Percentiles rank a stretch among this genome's conserved stretches.
Conservation (phyloP, 2,888 invertebrate genomes). For the Gasteruption jaculator region DNA sequence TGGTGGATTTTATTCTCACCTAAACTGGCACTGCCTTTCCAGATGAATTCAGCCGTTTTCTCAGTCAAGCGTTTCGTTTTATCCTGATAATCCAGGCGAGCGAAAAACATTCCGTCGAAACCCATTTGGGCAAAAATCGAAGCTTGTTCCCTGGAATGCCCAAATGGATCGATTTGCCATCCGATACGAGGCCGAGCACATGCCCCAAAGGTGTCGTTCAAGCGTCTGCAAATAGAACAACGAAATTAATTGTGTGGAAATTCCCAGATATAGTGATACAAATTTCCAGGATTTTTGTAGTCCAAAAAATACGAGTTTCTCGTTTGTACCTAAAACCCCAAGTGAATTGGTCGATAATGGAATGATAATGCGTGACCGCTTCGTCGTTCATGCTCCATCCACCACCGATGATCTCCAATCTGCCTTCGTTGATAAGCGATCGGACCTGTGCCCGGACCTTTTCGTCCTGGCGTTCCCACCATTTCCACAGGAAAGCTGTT, state of each 20-base stretch:
- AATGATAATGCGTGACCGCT: constrained; percentile 67
- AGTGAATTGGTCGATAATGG: constrained; percentile 71
- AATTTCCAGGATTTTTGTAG: neutral
- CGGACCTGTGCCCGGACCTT: constrained; percentile 55
- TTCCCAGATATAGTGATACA: neutral
- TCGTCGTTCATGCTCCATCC: constrained; percentile 86
- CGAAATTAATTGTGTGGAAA: neutral
- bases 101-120: constrained; percentile 84
- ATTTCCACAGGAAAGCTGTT: constrained; percentile 80
- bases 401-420: constrained; percentile 73
- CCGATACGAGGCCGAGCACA: constrained; percentile 70
- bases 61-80: constrained; percentile 59
- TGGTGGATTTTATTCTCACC: constrained; percentile 52
- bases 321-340: constrained; percentile 63
- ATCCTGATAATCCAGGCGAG: constrained; percentile 84
- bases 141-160: constrained; percentile 83
- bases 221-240: constrained; percentile 42
- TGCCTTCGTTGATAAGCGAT: constrained; percentile 66
- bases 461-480: constrained; percentile 67
- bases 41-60: constrained; percentile 76
- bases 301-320: too few species aligned
- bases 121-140: constrained; percentile 78
- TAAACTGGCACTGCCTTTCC: constrained; percentile 70
- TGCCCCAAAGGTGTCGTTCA: constrained; percentile 65
- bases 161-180: constrained; percentile 86